Base-by-base conservation (phyloP, 2,113 vertebrate genomes). In the Pholis gunnellus region DNA sequence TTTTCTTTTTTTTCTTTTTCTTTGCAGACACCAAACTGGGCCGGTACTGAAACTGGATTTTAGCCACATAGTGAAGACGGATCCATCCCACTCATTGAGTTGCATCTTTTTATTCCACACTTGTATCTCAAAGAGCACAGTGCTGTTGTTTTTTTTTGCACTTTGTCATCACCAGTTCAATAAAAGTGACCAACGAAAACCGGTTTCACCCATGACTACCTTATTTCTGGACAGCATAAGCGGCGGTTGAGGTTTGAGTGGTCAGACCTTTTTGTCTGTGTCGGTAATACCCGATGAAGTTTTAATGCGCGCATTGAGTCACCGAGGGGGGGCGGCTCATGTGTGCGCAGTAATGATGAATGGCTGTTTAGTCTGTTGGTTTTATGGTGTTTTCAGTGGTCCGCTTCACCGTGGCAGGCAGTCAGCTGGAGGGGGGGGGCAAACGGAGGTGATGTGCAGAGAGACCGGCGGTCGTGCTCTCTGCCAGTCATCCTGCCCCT, bases 301-400 rank as follows among this genome's bases (percentile, higher is more conserved):
- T 95, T 94, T 94, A 94, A 95, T 93, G 94, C 89, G 90, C 57
- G 44, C 50, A 72, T 88, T 92, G 94, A 95, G 92, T 94, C 94
- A 95, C 87, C 17, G 90, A 93, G 91, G 88, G 88, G 88, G 87
- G 93, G 84, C 86, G 69, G 84, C 85, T 88, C 84, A 74, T 91
- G 87, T 82, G 88, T 91, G 92, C 75, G 61, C 82, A 36, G 88
- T 93, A 86, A 94, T 93, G 93, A 94, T 92, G 92, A 94, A 94
- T 89, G 89, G 89, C 88, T 95, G 93, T 94, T 95, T 95, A 94
- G 94, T 95, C 94, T 94, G 90, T 92, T 75, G 95, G 85, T 88
- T 94, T 94, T 94, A 95, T 91, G 83, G 88, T 77, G 85, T 92
- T 93, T 61, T 90, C 89, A 92, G 94, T 88, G 92, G 89, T 90